Base-by-base conservation (phyloP, 2,797 vertebrate species). In the Ateles fusciceps region DNA sequence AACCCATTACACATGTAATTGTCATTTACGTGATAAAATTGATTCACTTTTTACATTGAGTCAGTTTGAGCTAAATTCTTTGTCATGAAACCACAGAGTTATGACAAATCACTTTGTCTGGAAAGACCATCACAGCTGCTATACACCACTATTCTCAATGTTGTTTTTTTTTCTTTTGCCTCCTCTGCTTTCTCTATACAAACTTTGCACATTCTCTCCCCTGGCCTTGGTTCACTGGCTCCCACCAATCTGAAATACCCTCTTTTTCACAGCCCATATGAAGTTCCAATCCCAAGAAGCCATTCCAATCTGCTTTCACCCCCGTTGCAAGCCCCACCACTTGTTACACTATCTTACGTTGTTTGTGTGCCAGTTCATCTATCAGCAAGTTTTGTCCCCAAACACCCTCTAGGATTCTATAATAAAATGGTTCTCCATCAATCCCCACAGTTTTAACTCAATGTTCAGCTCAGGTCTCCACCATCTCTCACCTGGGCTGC, bases 151-250 rank as follows among this genome's bases (percentile, higher is more conserved):
- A 9, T 11, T 48, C 44, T 50, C 74, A 55, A 57, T 30, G 9
- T 8, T 39, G 9, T 64, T 64, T 5, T 57, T 68, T 91, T 76
- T 89, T 48, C 59, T 89, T 76, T 55, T 71, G 17, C 48, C 48
- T 72, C 84, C 26, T 96, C 91, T 76, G 86, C 86, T 91, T 94
- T 83, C 71, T 72, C 15, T 71, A 1, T n/a, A 48, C 46, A 64
- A 55, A 39, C 42, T n/a, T 42, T 75, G 7, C 46, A 84, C 79
- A 83, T 21, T 7, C 15, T n/a, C 30, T 81, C 46, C 55, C 68
- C 22, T 52, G 3, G 26, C 12, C 33, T 61, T 71, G 50, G 24
- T 52, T 86, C 26, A 33, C 64, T 61, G 61, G 26, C 42, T 39
- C 36, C 5, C 50, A 10, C 36, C 57, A 24, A 48, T 48, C 68